Conservation (phyloP, 2,888 invertebrate genomes). For the Carabus problematicus region DNA sequence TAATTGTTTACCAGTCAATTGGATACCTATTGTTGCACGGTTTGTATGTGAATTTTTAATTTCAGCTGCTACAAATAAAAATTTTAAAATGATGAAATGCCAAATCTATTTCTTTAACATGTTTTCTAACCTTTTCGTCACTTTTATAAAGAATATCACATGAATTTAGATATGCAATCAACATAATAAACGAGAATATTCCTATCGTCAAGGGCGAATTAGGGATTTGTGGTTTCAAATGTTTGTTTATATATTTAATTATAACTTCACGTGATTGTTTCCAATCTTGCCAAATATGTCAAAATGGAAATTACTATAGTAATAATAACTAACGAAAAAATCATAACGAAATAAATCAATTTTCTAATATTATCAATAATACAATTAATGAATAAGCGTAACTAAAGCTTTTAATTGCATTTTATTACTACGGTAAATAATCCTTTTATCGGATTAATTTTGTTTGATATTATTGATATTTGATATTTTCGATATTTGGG, state of each 20-base stretch:
- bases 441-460: no score
- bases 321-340: no score
- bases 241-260: slow-evolving; percentile 5
- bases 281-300: slow-evolving; percentile 5
- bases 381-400: no score
- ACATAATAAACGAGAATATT: neutral
- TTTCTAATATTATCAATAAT: no score
- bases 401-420: no score
- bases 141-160: neutral
- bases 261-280: neutral
- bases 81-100: slow-evolving; percentile 16
- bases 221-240: neutral
- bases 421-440: no score
- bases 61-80: neutral
- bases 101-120: neutral
- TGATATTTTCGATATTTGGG: no score
- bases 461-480: no score
- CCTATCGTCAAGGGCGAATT: neutral
- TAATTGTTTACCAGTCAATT: neutral
- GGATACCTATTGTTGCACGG: neutral
- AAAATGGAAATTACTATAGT: neutral
- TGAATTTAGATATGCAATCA: neutral
- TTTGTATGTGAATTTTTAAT: no score
- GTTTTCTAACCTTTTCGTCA: slow-evolving; percentile 10
- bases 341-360: no score